Evolutionary conservation across 2,113 vertebrate genomes (phyloP).

Genomic region (Podiceps cristatus): DNA sequence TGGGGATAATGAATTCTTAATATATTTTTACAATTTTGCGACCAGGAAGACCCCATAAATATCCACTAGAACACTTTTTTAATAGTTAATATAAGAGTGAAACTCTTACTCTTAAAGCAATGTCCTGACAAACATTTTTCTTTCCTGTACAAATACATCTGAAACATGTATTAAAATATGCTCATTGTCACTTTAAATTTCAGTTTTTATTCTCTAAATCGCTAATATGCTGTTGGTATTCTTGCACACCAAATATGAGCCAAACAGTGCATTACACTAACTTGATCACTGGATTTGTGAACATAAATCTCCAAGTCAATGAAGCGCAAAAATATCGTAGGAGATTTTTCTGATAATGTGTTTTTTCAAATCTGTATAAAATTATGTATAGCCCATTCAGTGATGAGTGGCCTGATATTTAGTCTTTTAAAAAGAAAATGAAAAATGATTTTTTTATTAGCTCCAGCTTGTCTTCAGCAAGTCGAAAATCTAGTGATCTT

Average conservation of each 20-base stretch:
- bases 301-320: slow-evolving; percentile 14
- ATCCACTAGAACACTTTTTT: slow-evolving; percentile 58
- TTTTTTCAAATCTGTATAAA: not conserved
- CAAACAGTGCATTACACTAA: slow-evolving; percentile 75
- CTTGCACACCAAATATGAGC: slow-evolving; percentile 76
- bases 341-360: not conserved
- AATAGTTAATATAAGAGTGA: not conserved
- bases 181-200: slow-evolving; percentile 76
- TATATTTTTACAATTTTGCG: slow-evolving; percentile 47
- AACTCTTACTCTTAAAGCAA: slow-evolving; percentile 10
- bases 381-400: not conserved
- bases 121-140: slow-evolving; percentile 40
- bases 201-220: slow-evolving; percentile 28
- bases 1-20: slow-evolving; percentile 42
- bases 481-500: slow-evolving; percentile 27
- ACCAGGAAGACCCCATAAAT: slow-evolving; percentile 41
- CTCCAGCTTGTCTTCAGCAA: slow-evolving; percentile 46
- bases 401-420: not conserved
- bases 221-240: slow-evolving; percentile 72
- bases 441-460: not conserved
- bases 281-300: slow-evolving; percentile 53
- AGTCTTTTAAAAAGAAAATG: not conserved
- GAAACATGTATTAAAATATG: slow-evolving; percentile 48
- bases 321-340: not conserved
- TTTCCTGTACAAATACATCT: slow-evolving; percentile 50